phyloP scores from a whole-genome alignment of 2,113 vertebrate species.

The Oxyura jamaicensis region DNA sequence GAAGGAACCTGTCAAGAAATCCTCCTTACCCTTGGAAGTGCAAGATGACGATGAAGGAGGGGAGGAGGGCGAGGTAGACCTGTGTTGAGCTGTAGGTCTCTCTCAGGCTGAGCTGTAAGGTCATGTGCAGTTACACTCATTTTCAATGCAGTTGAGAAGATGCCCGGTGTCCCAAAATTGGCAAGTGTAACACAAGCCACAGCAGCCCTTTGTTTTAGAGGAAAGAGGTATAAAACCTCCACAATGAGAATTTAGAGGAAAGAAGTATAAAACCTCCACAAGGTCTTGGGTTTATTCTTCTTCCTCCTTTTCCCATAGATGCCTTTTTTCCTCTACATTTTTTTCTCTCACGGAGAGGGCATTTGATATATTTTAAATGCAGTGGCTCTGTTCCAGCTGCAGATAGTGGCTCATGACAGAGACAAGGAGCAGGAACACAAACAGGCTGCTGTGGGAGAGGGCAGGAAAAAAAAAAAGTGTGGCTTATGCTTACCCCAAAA shows the following conservation, averaged over 20 bases:
- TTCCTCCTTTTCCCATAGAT: background rate
- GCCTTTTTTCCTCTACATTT: background rate
- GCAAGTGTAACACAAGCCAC: background rate
- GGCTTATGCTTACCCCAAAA: background rate
- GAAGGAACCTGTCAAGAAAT: slow-evolving; percentile 17
- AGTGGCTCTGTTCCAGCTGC: background rate
- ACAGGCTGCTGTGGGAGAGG: background rate
- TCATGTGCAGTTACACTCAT: background rate
- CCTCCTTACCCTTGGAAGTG: background rate
- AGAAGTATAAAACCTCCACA: background rate
- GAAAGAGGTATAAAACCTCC: background rate
- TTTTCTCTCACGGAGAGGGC: background rate
- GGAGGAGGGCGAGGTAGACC: background rate
- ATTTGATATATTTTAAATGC: background rate
- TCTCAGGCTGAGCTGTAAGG: background rate
- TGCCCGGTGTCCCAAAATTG: background rate
- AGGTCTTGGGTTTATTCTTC: accelerated
- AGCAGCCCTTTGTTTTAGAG: background rate
- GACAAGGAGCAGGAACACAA: background rate
- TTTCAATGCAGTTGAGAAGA: background rate
- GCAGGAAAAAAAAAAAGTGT: background rate
- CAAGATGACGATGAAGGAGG: background rate
- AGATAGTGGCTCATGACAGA: background rate
- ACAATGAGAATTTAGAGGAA: background rate
- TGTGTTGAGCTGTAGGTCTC: background rate